Conservation (phyloP, 2,113 vertebrate species). For the Callipepla californica region DNA sequence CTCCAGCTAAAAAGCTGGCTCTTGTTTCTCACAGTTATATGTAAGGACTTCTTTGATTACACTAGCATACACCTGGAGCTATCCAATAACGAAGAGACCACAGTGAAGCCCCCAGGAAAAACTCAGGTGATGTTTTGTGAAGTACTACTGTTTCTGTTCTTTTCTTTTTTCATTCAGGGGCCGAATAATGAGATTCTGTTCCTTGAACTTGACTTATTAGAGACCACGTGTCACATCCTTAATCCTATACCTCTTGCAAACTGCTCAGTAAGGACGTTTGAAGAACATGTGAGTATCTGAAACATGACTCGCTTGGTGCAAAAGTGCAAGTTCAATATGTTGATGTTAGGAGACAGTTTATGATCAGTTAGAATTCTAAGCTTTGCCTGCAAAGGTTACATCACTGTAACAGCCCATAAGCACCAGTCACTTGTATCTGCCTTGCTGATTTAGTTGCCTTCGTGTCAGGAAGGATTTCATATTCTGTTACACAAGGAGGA, state of each 20-base stretch:
- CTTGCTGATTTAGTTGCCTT: not conserved
- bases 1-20: not conserved
- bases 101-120: not conserved
- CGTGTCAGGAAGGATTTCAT: not conserved
- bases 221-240: conserved; percentile 85
- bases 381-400: not conserved
- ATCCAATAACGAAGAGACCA: not conserved
- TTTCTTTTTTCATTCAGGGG: conserved; percentile 69
- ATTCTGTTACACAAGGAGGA: not conserved
- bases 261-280: conserved; percentile 83
- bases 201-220: conserved; percentile 88
- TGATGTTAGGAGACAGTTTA: not conserved
- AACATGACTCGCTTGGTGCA: not conserved
- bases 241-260: conserved; percentile 82
- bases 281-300: conserved; percentile 82
- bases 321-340: not conserved
- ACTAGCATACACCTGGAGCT: not conserved
- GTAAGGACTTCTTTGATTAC: not conserved
- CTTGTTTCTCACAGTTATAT: not conserved
- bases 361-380: not conserved
- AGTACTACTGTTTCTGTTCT: not conserved
- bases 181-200: conserved; percentile 45
- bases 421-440: not conserved
- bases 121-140: not conserved
- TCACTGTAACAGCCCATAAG: not conserved